A percentile compares a stretch with the other conserved stretches of the same genome.
These are phyloP conservation scores for Phylloscopus collybita DNA, from an alignment of 2,797 vertebrate species.

Conservation along the genomic window DNA sequence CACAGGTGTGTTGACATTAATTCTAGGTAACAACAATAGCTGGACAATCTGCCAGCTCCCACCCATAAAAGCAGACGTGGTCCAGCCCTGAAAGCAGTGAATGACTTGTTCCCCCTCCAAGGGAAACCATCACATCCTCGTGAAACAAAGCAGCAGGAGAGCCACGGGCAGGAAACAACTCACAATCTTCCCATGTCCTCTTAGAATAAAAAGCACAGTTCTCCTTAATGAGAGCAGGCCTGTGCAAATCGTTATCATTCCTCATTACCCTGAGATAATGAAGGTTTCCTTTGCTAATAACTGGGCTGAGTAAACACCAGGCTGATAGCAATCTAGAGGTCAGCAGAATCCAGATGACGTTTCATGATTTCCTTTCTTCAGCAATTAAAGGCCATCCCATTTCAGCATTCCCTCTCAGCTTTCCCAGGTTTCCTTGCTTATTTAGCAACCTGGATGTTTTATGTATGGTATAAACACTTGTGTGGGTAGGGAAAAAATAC, in stretches of 20 bases:
- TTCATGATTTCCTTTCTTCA: conserved; percentile 27
- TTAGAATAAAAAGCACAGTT: conserved; percentile 13
- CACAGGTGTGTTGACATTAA: not conserved
- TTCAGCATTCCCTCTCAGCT: not conserved
- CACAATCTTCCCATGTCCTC: not conserved
- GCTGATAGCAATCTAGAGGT: conserved; percentile 52
- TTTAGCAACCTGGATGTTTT: conserved; percentile 17
- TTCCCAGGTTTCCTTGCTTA: conserved; percentile 48
- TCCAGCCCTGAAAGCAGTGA: not conserved
- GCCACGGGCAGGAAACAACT: not conserved
- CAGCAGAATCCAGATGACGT: conserved; percentile 34
- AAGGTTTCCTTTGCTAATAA: conserved; percentile 35
- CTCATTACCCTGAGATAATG: conserved; percentile 41
- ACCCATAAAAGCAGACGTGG: not conserved
- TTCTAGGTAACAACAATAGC: not conserved
- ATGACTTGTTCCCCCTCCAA: not conserved
- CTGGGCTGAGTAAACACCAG: not conserved
- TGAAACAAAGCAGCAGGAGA: not conserved
- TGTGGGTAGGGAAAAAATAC: conserved; percentile 10
- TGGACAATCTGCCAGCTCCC: not conserved
- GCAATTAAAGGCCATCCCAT: not conserved
- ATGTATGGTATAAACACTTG: conserved; percentile 36
- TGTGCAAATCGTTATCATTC: conserved; percentile 7
- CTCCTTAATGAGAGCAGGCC: not conserved
- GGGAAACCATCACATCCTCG: not conserved